Evolutionary conservation across 2,797 vertebrate genomes (phyloP).

Genomic region (Manis pentadactyla): DNA sequence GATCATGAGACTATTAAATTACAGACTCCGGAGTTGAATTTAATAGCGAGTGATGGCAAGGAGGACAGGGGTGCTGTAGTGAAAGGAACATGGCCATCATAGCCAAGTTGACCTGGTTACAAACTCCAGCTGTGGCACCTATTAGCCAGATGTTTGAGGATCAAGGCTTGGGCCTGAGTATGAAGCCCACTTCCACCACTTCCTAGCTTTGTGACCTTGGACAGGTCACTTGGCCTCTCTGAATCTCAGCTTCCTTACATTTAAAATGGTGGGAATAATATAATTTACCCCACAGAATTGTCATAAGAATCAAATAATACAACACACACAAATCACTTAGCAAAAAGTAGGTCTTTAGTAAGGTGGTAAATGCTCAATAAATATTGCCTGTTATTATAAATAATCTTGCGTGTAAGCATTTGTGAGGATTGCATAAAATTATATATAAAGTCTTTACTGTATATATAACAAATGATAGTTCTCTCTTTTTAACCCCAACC

Average conservation of each 20-base stretch:
- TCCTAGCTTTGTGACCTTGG: not conserved
- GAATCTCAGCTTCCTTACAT: not conserved
- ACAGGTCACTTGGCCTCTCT: not conserved
- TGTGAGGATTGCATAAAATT: not conserved
- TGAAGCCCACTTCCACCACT: not conserved
- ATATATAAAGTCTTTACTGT: not conserved
- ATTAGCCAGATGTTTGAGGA: not conserved
- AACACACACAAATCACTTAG: not conserved
- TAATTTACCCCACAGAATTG: not conserved
- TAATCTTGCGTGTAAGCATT: not conserved
- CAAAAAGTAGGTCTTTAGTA: not conserved
- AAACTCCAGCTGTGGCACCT: fast-evolving
- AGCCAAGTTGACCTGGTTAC: not conserved
- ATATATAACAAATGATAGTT: not conserved
- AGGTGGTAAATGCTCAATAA: not conserved
- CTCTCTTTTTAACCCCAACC: not conserved
- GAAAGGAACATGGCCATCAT: not conserved
- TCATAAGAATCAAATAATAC: not conserved
- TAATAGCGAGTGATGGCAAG: not conserved
- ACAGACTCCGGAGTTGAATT: not conserved
- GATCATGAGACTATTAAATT: not conserved
- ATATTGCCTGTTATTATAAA: not conserved
- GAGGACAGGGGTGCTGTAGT: too few relatives aligned
- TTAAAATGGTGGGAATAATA: not conserved
- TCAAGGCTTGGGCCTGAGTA: not conserved